A percentile compares a stretch with the other conserved stretches of the same genome.
Evolutionary conservation across 1,140 invertebrate species (phyloP).

Genomic region (Wiebesia pumilae): DNA sequence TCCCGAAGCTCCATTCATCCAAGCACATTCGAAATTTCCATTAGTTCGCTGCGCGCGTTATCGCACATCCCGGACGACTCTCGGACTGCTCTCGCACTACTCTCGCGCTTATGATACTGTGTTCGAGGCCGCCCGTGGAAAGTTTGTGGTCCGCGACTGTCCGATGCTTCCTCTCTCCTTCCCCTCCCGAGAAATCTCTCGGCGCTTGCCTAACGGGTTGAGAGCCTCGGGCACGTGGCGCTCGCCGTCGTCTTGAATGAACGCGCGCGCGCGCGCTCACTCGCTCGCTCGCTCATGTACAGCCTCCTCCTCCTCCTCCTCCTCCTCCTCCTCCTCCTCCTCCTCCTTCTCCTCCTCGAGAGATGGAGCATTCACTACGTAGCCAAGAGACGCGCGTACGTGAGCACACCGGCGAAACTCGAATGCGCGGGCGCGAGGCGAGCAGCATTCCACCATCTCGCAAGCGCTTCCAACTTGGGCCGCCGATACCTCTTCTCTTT

Average conservation of each 20-base stretch:
- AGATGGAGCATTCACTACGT: conserved; percentile 35
- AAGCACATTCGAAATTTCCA: background rate
- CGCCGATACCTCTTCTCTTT: conserved; percentile 36
- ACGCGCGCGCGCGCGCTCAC: conserved; percentile 57
- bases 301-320: background rate
- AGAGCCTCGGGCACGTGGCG: conserved; percentile 71
- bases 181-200: background rate
- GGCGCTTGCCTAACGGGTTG: conserved; percentile 59
- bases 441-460: conserved; percentile 69
- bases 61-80: background rate
- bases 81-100: background rate
- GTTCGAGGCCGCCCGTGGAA: background rate
- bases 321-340: background rate
- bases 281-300: conserved; percentile 48
- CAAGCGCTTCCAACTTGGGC: conserved; percentile 66
- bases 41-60: no score
- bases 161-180: background rate
- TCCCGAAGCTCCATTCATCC: background rate
- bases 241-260: conserved; percentile 67
- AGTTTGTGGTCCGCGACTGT: background rate
- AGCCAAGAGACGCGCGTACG: background rate
- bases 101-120: background rate
- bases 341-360: background rate
- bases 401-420: conserved; percentile 34
- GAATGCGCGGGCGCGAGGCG: conserved; percentile 66